These are phyloP conservation scores for Lagopus muta DNA, from an alignment of 2,113 vertebrate genomes.

Conservation along the genomic window DNA sequence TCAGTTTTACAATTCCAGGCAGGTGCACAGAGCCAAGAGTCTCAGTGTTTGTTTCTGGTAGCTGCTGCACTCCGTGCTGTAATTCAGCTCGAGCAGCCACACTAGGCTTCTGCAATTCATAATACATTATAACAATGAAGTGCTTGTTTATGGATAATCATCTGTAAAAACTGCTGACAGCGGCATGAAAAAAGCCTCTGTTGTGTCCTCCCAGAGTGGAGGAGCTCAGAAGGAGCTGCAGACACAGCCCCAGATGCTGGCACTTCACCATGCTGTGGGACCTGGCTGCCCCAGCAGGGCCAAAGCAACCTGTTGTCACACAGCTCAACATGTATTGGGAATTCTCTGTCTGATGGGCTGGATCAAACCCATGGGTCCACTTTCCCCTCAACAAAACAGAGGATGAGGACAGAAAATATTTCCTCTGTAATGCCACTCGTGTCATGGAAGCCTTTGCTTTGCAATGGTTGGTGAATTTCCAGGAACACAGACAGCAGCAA, in stretches of 20 bases:
- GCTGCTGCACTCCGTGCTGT: background rate
- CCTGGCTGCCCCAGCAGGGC: background rate
- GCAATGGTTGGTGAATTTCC: background rate
- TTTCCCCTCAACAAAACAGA: background rate
- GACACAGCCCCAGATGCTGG: background rate
- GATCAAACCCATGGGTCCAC: background rate
- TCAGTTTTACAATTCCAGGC: background rate
- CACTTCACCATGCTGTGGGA: background rate
- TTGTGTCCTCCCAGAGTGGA: background rate
- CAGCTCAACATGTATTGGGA: background rate
- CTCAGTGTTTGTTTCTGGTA: background rate
- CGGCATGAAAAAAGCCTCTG: background rate
- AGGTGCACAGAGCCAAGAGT: background rate
- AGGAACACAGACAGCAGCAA: fast-evolving
- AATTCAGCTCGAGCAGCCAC: background rate
- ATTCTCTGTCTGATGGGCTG: background rate
- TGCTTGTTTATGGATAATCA: background rate
- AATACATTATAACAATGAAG: background rate
- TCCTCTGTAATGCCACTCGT: background rate
- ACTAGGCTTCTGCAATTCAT: background rate
- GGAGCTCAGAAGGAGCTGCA: background rate
- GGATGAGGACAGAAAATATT: background rate
- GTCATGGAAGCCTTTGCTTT: background rate
- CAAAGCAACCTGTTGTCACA: background rate
- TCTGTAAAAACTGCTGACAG: conserved; percentile 26